A percentile compares a stretch with the other conserved stretches of the same genome.
Evolutionary conservation across 2,888 invertebrate genomes (phyloP).

Genomic region (Eupithecia centaureata): DNA sequence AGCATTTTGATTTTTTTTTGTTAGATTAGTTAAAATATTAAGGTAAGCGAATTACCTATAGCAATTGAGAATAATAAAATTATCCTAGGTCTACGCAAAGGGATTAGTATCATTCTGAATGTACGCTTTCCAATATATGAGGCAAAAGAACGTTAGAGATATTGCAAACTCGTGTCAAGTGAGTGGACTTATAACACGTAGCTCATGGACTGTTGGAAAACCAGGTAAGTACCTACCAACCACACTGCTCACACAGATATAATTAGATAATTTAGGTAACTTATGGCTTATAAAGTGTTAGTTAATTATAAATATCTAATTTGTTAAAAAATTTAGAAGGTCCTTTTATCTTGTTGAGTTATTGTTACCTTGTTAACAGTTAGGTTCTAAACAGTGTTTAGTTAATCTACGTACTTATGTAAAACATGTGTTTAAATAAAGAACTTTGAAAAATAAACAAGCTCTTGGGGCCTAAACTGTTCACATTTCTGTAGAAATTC

Average conservation of each 20-base stretch:
- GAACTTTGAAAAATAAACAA: no score
- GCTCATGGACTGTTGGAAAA: background rate
- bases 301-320: no score
- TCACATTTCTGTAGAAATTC: slow-evolving; percentile 24
- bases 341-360: no score
- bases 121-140: background rate
- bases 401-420: no score
- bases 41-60: background rate
- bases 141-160: background rate
- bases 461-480: slow-evolving; percentile 12
- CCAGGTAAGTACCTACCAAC: background rate
- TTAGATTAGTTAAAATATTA: background rate
- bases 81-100: background rate
- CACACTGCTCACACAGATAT: no score
- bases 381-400: no score
- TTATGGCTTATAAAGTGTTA: no score
- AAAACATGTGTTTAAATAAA: no score
- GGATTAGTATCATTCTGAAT: background rate
- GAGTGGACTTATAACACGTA: background rate
- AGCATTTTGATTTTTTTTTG: no score
- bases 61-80: background rate
- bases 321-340: no score
- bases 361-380: no score
- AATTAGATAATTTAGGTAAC: no score
- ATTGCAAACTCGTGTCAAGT: background rate